Percentiles rank a stretch among this genome's conserved stretches.
These are phyloP conservation scores for Ichneumoninae sp. DNA, from an alignment of 2,888 invertebrate species.

Conservation along the genomic window DNA sequence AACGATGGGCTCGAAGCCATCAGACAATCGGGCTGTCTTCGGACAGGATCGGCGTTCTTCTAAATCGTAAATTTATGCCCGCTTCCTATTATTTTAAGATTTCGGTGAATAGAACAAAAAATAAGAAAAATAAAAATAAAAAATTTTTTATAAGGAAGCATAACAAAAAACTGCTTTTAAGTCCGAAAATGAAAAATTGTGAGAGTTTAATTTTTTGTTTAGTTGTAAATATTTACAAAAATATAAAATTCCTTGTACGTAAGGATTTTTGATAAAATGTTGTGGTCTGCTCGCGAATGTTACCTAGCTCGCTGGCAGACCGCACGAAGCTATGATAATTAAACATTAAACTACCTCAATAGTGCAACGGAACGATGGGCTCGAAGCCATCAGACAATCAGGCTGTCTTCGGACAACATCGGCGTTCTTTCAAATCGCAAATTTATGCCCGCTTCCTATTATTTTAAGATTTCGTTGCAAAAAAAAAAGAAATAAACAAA, in stretches of 20 bases:
- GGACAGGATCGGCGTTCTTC: background rate
- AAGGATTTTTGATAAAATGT: background rate
- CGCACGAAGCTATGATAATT: slow-evolving; percentile 35
- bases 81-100: background rate
- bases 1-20: background rate
- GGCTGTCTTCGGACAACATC: background rate
- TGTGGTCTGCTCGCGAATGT: slow-evolving; percentile 24
- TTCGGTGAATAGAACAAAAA: background rate
- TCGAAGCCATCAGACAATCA: background rate
- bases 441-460: background rate
- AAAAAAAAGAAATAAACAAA: too few relatives aligned
- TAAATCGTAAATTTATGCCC: background rate
- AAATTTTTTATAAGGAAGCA: too few relatives aligned
- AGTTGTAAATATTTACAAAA: too few relatives aligned
- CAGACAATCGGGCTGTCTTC: background rate
- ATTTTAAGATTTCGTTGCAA: too few relatives aligned
- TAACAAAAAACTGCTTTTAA: too few relatives aligned
- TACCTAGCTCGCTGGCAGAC: slow-evolving; percentile 18
- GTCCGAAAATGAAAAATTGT: too few relatives aligned
- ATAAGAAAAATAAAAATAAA: background rate
- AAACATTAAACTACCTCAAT: background rate
- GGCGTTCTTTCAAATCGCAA: background rate
- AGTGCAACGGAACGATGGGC: background rate
- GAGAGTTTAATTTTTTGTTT: too few relatives aligned
- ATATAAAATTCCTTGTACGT: too few relatives aligned